A percentile compares a stretch with the other conserved stretches of the same genome.
These are phyloP conservation scores for Pseudobourletiella spinata DNA, from an alignment of 1,140 invertebrate genomes.

Conservation along the genomic window DNA sequence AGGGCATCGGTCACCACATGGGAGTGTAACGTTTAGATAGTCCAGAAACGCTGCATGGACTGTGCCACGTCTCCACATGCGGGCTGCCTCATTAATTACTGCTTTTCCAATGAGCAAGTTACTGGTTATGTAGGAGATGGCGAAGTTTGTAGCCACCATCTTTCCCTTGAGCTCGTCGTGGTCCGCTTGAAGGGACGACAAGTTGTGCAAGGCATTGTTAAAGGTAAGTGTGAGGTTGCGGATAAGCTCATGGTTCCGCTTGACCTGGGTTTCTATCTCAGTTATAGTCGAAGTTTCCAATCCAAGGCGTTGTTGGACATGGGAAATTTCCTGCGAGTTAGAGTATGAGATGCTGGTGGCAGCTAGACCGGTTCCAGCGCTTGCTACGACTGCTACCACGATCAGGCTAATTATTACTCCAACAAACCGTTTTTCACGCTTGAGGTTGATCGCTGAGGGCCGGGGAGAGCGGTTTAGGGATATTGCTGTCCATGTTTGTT, in stretches of 20 bases:
- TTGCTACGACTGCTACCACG: background rate
- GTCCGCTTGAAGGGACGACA: background rate
- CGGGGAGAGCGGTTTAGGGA: too few relatives aligned
- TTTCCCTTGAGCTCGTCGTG: conserved; percentile 1
- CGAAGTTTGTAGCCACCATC: background rate
- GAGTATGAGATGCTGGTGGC: background rate
- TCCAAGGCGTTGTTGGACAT: too few relatives aligned
- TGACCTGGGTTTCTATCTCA: background rate
- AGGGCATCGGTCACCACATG: background rate
- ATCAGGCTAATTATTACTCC: background rate
- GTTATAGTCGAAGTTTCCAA: too few relatives aligned
- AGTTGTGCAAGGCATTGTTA: background rate
- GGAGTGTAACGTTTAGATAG: conserved; percentile 3
- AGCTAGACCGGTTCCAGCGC: background rate
- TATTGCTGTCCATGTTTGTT: too few relatives aligned
- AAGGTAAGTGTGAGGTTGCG: background rate
- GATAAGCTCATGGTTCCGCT: background rate
- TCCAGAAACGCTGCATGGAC: conserved; percentile 5
- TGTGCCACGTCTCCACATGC: background rate
- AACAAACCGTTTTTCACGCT: background rate
- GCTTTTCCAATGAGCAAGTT: background rate
- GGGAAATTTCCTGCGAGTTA: too few relatives aligned
- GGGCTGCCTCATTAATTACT: background rate
- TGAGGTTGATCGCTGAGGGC: too few relatives aligned
- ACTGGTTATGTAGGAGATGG: background rate